Percentiles rank a stretch among this genome's conserved stretches.
These are phyloP conservation scores for Salvelinus namaycush DNA, from an alignment of 2,113 vertebrate genomes.

Conservation along the genomic window DNA sequence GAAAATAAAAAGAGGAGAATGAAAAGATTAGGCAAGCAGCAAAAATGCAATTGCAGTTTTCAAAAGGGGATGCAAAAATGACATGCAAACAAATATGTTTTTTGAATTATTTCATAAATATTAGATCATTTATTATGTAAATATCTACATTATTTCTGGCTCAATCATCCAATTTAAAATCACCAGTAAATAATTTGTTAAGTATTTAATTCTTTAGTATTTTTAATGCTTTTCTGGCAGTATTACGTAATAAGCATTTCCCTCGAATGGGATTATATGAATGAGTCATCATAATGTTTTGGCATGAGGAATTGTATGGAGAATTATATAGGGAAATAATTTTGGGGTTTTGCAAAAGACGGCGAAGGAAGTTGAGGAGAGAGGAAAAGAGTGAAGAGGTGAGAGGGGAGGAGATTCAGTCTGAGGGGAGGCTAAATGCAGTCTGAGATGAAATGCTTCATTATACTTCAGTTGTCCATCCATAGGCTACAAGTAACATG, in stretches of 20 bases:
- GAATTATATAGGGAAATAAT: constrained; percentile 47
- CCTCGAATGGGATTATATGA: constrained; percentile 36
- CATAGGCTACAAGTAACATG: not conserved
- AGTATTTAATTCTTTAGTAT: too few species aligned
- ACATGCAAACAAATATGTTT: not conserved
- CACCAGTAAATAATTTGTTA: too few species aligned
- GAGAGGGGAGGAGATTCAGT: constrained; percentile 24
- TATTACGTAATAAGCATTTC: constrained; percentile 16
- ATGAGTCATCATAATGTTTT: constrained; percentile 34
- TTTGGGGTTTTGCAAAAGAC: constrained; percentile 9
- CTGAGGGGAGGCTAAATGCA: constrained; percentile 17
- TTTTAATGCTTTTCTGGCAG: too few species aligned
- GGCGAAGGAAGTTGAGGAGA: constrained; percentile 29
- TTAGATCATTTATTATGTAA: too few species aligned
- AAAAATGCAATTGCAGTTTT: constrained; percentile 49
- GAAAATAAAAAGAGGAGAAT: constrained; percentile 52
- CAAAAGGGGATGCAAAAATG: not conserved
- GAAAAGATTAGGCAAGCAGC: constrained; percentile 71
- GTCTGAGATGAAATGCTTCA: constrained; percentile 14
- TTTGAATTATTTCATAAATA: too few species aligned
- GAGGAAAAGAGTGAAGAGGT: not conserved
- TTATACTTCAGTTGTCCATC: constrained; percentile 12
- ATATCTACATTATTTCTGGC: too few species aligned
- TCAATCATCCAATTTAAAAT: too few species aligned
- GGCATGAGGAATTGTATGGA: not conserved